Evolutionary conservation across 2,113 vertebrate genomes (phyloP), one percentile per base, ranked within the genome.

Genomic region (Hydropotes inermis): DNA sequence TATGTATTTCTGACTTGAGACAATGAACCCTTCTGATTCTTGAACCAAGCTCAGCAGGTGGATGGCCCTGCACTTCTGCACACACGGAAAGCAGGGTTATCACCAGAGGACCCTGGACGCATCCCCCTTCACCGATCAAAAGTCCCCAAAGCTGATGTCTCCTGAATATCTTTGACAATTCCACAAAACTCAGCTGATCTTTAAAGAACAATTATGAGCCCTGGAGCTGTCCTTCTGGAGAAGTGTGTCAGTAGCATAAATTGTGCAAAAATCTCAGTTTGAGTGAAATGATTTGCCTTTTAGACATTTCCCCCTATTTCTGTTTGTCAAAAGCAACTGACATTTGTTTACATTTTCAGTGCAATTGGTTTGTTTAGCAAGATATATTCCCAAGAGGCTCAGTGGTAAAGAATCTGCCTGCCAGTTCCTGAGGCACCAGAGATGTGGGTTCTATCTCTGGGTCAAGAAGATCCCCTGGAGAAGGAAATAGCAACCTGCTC

Each of bases 321-420:
- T 97, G 11, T 52, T 85, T 93, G 47, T 97, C 60, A 85, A 95
- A 98, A 97, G 47, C 92, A 97, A 95, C 58, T 95, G 97, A 95
- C 84, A 95, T 90, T 39, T 97, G 97, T 97, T 39, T 16, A 76
- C 64, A 87, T 14, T 96, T 97, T 97, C 96, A 52, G 43, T 97
- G 96, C 11, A 47, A 96, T 97, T 88, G 89, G 95, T 96, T 97
- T 98, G 54, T 97, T 98, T 96, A 88, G 98, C 55, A 58, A 76
- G 45, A 92, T 92, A 6, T n/a, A 81, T 43, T 76, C 23, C 36
- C n/a, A 43, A 43, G 39, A 14, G 70, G 39, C 0, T 14, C 70
- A 76, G 23, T 76, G 70, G 39, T 43, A 43, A 76, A 76, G 36
- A 76, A 74, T 74, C 70, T 74, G 70, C 36, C 70, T 25, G 21